Percentiles rank a stretch among this genome's conserved stretches.
These are phyloP conservation scores for Cetoscarus ocellatus DNA, from an alignment of 2,797 vertebrate genomes.

Conservation along the genomic window DNA sequence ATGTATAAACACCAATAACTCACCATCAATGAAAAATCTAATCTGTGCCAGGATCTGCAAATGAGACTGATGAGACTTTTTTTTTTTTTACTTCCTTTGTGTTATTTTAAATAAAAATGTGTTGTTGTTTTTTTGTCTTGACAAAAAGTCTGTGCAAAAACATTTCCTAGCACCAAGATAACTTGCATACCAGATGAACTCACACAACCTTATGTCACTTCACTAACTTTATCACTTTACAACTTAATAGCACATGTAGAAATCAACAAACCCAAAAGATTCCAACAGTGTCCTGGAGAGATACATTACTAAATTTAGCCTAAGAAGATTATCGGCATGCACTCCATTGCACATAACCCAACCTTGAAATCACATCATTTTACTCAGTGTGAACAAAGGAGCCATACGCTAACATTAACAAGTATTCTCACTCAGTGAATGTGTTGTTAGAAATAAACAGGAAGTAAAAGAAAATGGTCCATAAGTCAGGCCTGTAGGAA, in stretches of 20 bases:
- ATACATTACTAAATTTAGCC: slow-evolving; percentile 9
- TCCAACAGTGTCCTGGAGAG: background rate
- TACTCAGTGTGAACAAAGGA: slow-evolving; percentile 19
- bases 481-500: slow-evolving; percentile 12
- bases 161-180: background rate
- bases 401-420: slow-evolving; percentile 22
- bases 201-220: background rate
- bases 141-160: background rate
- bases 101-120: background rate
- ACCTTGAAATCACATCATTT: slow-evolving; percentile 40
- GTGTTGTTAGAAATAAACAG: background rate
- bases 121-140: background rate
- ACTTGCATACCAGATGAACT: background rate
- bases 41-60: no score
- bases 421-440: slow-evolving; percentile 12
- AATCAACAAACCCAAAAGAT: background rate
- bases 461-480: background rate
- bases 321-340: background rate
- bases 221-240: background rate
- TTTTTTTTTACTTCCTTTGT: background rate
- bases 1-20: no score
- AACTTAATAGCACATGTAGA: background rate
- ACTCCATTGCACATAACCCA: slow-evolving; percentile 26
- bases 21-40: no score
- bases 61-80: background rate